phyloP scores from a whole-genome alignment of 1,140 invertebrate genomes.

The Thaumetopoea pityocampa region DNA sequence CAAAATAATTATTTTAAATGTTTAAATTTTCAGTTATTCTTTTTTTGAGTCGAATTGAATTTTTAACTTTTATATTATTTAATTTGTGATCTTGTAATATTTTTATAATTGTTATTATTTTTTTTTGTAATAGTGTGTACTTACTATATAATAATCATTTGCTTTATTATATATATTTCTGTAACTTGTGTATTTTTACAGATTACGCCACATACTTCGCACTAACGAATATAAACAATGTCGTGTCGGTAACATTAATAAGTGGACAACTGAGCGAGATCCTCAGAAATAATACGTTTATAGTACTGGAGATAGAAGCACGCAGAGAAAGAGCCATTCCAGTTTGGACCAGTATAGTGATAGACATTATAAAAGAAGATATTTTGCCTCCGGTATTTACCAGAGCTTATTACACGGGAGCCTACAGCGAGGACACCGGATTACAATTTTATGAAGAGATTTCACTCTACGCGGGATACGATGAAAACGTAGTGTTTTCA shows the following conservation, averaged over 20 bases:
- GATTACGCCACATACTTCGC: constrained; percentile 29
- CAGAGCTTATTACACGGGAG: constrained; percentile 37
- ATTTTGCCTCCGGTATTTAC: constrained; percentile 31
- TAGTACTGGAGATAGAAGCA: constrained; percentile 40
- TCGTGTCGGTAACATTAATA: constrained; percentile 21
- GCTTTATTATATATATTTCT: not conserved
- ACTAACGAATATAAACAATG: constrained; percentile 19
- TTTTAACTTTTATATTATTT: too few species aligned
- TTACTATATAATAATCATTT: constrained; percentile 1
- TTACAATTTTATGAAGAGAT: constrained; percentile 33
- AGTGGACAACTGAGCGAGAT: constrained; percentile 24
- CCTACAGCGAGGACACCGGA: constrained; percentile 22
- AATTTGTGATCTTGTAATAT: too few species aligned
- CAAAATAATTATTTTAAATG: too few species aligned
- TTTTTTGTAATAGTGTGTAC: not conserved
- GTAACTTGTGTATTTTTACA: too few species aligned
- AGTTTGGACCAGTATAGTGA: constrained; percentile 29
- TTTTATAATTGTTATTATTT: too few species aligned
- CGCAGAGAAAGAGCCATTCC: constrained; percentile 32
- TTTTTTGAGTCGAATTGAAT: too few species aligned
- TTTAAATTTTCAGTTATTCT: too few species aligned
- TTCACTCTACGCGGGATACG: constrained; percentile 28
- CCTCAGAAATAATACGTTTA: constrained; percentile 25
- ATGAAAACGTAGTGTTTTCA: constrained; percentile 33
- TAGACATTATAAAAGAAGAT: constrained; percentile 27